Evolutionary conservation across 1,140 invertebrate species (phyloP).

Genomic region (Uloborus diversus): DNA sequence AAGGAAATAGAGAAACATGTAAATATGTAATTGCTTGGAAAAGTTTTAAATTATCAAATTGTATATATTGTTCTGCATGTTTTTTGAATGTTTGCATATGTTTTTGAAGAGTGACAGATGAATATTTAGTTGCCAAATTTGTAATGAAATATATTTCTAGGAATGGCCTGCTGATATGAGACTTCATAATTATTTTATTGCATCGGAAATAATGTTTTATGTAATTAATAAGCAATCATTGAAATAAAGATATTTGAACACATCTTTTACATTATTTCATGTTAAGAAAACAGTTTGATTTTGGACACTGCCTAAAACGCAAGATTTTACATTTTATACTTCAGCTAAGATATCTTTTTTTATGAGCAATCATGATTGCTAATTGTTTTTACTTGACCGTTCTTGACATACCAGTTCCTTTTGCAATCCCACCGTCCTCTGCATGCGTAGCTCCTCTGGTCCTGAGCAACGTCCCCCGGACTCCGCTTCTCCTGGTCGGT

Average conservation of each 20-base stretch:
- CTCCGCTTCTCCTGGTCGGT: no score
- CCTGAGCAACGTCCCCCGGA: no score
- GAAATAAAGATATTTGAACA: slow-evolving; percentile 53
- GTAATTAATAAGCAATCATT: slow-evolving; percentile 42
- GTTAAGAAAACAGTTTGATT: no score
- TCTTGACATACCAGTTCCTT: no score
- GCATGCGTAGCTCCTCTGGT: no score
- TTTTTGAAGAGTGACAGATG: slow-evolving; percentile 34
- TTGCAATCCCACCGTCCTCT: no score
- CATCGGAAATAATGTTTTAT: slow-evolving; percentile 42
- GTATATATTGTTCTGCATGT: slow-evolving; percentile 35
- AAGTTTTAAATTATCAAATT: slow-evolving; percentile 52
- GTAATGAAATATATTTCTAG: slow-evolving; percentile 51
- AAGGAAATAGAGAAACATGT: background rate
- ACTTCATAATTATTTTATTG: slow-evolving; percentile 56
- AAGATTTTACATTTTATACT: no score
- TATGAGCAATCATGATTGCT: no score
- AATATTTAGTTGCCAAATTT: slow-evolving; percentile 41
- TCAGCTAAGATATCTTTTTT: no score
- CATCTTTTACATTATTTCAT: background rate
- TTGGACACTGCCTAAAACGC: no score
- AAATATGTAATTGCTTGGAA: slow-evolving; percentile 25
- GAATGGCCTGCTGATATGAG: slow-evolving; percentile 53
- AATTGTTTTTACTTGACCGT: no score
- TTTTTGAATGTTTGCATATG: slow-evolving; percentile 51